Evolutionary conservation across 2,888 invertebrate species (phyloP), one percentile per base, ranked within the genome.

Genomic region (Miltochrista miniata): DNA sequence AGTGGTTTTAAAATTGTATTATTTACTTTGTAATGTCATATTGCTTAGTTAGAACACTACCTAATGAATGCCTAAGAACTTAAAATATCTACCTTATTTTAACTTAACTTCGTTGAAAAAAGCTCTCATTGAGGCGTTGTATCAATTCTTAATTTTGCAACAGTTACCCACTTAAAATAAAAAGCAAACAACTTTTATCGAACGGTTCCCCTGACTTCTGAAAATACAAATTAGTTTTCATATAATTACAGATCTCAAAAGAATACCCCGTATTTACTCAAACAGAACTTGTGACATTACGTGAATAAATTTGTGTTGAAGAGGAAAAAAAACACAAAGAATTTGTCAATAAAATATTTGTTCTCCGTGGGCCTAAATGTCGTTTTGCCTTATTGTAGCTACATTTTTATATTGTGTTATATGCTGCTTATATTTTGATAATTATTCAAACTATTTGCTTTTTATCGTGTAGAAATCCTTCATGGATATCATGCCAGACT

Each of bases 351-450:
- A 56, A 59, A 56, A 72, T n/a, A n/a, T 24, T 52, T 48, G 58
- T 61, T 70, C 63, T 60, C 52, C 51, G 47, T 54, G 50, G 43
- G 45, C 51, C 54, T 54, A 55, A 63, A 33, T 30, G 18, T 24
- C 45, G 42, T 52, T 62, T 54, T 34, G 60, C 54, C 51, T 69
- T 59, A 64, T 63, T 77, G 70, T 80, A 24, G 2, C 18, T 5
- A 79, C 83, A 82, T 79, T 78, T 77, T 69, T 62, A 61, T 63
- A 71, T 74, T 74, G 74, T 64, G 5, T 24, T 4, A 24, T 24
- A 24, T 24, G n/a, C n/a, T n/a, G n/a, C n/a, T n/a, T n/a, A n/a
- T 24, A 2, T 24, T 24, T 4, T 4, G 18, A 24, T n/a, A n/a
- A n/a, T n/a, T n/a, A n/a, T n/a, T n/a, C 5, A 30, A n/a, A n/a